A percentile compares a stretch with the other conserved stretches of the same genome.
Evolutionary conservation across 2,888 invertebrate genomes (phyloP).

Genomic region (Scelioninae gen. 2): DNA sequence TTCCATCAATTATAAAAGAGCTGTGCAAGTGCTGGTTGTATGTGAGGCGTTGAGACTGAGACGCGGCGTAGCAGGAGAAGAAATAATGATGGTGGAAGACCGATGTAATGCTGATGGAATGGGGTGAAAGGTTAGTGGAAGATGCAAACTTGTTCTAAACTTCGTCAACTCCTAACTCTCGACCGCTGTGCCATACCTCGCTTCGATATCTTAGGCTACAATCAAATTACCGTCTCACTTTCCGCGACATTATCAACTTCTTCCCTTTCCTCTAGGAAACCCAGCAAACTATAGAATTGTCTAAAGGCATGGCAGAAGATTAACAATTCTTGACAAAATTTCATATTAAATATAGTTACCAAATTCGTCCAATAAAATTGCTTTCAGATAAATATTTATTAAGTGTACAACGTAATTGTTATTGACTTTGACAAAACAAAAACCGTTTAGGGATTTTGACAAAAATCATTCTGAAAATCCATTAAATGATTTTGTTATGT

Average conservation of each 20-base stretch:
- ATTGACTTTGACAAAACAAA: too few species aligned
- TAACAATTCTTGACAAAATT: slow-evolving; percentile 12
- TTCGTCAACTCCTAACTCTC: slow-evolving; percentile 67
- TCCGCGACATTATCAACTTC: slow-evolving; percentile 71
- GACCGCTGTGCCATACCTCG: slow-evolving; percentile 47
- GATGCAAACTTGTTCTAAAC: slow-evolving; percentile 66
- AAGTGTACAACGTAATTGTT: too few species aligned
- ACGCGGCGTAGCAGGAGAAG: not conserved
- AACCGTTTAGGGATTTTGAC: too few species aligned
- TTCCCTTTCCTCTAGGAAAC: slow-evolving; percentile 14
- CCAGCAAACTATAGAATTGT: slow-evolving; percentile 34
- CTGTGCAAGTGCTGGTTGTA: slow-evolving; percentile 22
- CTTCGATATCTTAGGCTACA: slow-evolving; percentile 70
- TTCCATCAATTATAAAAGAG: slow-evolving; percentile 44
- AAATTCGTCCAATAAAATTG: too few species aligned
- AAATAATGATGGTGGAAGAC: slow-evolving; percentile 46
- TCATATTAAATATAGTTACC: not conserved
- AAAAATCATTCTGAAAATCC: too few species aligned
- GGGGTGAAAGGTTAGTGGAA: slow-evolving; percentile 56
- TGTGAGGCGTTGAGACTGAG: not conserved
- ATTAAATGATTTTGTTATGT: too few species aligned
- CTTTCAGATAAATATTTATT: too few species aligned
- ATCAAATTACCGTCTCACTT: slow-evolving; percentile 74
- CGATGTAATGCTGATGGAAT: slow-evolving; percentile 47
- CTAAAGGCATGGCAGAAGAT: slow-evolving; percentile 16